A percentile compares a stretch with the other conserved stretches of the same genome.
Evolutionary conservation across 2,113 vertebrate species (phyloP).

Genomic region (Piaya cayana): DNA sequence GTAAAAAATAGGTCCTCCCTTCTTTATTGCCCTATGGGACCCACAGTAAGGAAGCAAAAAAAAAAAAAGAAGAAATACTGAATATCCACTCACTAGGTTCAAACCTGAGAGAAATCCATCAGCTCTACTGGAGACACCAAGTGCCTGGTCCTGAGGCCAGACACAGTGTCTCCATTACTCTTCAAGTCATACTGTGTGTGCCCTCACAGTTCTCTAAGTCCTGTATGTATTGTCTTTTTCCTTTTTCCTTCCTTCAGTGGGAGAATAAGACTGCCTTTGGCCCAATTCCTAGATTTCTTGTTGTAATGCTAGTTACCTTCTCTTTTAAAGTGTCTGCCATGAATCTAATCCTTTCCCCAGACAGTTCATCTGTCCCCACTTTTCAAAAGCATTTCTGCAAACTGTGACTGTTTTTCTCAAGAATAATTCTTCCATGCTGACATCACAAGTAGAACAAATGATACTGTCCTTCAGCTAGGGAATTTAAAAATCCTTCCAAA

Average conservation of each 20-base stretch:
- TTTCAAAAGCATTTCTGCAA: slow-evolving; percentile 21
- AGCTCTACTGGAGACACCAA: not conserved
- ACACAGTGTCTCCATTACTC: not conserved
- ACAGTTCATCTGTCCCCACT: not conserved
- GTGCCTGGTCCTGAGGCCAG: too few species aligned
- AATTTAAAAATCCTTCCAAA: slow-evolving; percentile 34
- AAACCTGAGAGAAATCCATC: not conserved
- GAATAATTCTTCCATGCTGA: slow-evolving; percentile 32
- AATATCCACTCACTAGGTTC: not conserved
- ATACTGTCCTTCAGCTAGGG: not conserved
- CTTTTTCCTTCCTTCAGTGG: not conserved
- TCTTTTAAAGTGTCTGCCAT: not conserved
- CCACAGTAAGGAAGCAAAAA: not conserved
- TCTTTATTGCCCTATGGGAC: not conserved
- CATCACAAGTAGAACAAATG: slow-evolving; percentile 23
- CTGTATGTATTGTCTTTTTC: too few species aligned
- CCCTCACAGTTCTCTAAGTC: not conserved
- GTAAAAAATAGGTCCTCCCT: not conserved
- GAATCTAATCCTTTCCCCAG: slow-evolving; percentile 10
- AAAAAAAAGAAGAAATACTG: not conserved
- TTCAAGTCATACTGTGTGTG: not conserved
- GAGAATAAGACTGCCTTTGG: not conserved
- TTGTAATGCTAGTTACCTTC: not conserved
- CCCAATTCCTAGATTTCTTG: not conserved
- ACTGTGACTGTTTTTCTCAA: not conserved